phyloP scores from a whole-genome alignment of 1,140 invertebrate genomes.

The Drosophila elegans region DNA sequence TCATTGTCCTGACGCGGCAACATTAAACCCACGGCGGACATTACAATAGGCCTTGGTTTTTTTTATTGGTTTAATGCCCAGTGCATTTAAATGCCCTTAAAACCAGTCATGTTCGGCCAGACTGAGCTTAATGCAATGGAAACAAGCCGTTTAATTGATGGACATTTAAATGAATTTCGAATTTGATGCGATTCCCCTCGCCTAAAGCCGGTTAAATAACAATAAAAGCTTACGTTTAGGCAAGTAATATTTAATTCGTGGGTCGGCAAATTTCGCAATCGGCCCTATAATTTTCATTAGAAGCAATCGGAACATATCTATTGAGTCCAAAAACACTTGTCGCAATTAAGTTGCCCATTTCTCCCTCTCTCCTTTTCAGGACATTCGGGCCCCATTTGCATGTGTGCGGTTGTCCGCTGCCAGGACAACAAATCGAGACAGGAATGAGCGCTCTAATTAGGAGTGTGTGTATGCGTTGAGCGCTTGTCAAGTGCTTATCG shows the following conservation, averaged over 20 bases:
- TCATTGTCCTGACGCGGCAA: conserved; percentile 17
- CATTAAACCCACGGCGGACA: conserved; percentile 25
- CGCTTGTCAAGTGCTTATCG: conserved; percentile 43
- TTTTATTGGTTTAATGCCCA: conserved; percentile 39
- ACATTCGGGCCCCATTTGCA: conserved; percentile 2
- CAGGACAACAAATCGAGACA: conserved; percentile 30
- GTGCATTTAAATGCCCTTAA: conserved; percentile 71
- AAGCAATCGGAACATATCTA: conserved; percentile 46
- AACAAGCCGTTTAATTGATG: conserved; percentile 44
- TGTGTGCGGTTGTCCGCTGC: conserved; percentile 29
- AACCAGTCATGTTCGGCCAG: conserved; percentile 11
- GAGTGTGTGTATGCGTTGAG: conserved; percentile 18
- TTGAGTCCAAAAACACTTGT: conserved; percentile 69
- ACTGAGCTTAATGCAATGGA: conserved; percentile 39
- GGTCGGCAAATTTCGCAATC: conserved; percentile 22
- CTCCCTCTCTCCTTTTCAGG: neutral
- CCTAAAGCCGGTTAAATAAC: conserved; percentile 42
- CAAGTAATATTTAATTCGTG: conserved; percentile 34
- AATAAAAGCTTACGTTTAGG: conserved; percentile 11
- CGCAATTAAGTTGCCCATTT: conserved; percentile 37
- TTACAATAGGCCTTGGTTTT: conserved; percentile 58
- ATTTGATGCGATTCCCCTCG: conserved; percentile 9
- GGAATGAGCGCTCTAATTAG: conserved; percentile 29
- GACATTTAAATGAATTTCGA: conserved; percentile 30
- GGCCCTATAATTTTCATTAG: conserved; percentile 48